phyloP scores from a whole-genome alignment of 2,113 vertebrate species.

The Spea multiplicata region DNA sequence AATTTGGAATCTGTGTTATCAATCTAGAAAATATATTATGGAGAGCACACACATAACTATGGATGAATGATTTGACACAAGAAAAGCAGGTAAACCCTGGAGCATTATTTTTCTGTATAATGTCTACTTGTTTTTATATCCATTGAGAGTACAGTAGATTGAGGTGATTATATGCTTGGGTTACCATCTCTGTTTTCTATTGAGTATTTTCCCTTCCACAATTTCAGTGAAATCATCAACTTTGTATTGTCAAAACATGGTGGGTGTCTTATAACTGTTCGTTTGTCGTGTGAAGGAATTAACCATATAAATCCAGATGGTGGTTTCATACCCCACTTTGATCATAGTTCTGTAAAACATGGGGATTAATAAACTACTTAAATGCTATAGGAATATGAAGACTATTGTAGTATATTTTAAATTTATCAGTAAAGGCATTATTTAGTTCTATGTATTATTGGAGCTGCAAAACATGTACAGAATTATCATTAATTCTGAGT shows the following conservation, averaged over 20 bases:
- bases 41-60: constrained; percentile 53
- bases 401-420: too few relatives aligned
- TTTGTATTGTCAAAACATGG: constrained; percentile 1
- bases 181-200: constrained; percentile 51
- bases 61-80: constrained; percentile 61
- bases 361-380: too few relatives aligned
- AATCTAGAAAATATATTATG: background rate
- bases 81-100: constrained; percentile 62
- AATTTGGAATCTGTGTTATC: background rate
- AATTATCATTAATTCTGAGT: too few relatives aligned
- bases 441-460: too few relatives aligned
- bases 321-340: too few relatives aligned
- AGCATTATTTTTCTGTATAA: constrained; percentile 54
- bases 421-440: too few relatives aligned
- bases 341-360: too few relatives aligned
- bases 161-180: constrained; percentile 73
- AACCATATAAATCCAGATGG: too few relatives aligned
- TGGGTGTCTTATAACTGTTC: background rate
- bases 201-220: background rate
- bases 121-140: constrained; percentile 66
- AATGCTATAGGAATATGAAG: too few relatives aligned
- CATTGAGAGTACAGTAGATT: constrained; percentile 66
- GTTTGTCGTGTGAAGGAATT: too few relatives aligned
- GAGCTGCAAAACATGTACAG: too few relatives aligned
- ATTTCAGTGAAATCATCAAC: constrained; percentile 12